Conservation (phyloP, 2,888 invertebrate species). For the Synergus itoensis region DNA sequence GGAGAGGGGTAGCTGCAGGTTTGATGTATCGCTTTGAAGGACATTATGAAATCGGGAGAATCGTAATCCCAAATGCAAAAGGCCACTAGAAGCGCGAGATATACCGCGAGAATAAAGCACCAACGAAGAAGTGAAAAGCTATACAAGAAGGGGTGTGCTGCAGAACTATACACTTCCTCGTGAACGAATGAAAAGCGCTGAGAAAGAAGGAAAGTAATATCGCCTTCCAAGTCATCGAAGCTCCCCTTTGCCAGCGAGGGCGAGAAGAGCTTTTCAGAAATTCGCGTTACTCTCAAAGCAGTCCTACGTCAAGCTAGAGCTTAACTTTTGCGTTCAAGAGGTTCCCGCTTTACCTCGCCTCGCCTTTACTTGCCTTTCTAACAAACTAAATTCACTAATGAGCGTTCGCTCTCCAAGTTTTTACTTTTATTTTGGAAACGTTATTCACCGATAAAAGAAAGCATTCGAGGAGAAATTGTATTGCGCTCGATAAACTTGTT, state of each 20-base stretch:
- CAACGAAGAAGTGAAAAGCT: conserved; percentile 29
- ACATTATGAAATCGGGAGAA: conserved; percentile 69
- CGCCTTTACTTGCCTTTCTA: conserved; percentile 3
- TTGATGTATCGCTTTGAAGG: conserved; percentile 56
- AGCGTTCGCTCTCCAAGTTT: conserved; percentile 13
- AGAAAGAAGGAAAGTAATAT: conserved; percentile 57
- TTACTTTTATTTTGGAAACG: not conserved
- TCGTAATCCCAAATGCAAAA: conserved; percentile 50
- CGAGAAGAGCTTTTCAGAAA: conserved; percentile 38
- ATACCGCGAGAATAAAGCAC: conserved; percentile 35
- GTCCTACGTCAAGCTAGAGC: conserved; percentile 27
- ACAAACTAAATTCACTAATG: conserved; percentile 27
- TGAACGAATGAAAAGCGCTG: conserved; percentile 37
- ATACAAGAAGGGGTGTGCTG: conserved; percentile 3
- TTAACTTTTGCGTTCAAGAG: conserved; percentile 38
- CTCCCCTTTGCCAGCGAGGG: conserved; percentile 42
- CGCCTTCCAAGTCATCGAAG: conserved; percentile 54
- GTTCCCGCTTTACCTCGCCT: conserved; percentile 8
- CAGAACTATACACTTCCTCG: conserved; percentile 29
- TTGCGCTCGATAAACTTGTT: conserved; percentile 6
- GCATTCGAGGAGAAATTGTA: not conserved
- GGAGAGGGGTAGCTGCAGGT: conserved; percentile 41
- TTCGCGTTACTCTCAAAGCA: conserved; percentile 33
- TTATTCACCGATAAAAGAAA: not conserved
- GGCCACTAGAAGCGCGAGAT: conserved; percentile 37